Conservation (phyloP, 2,113 vertebrate genomes). For the Rhegmatorhina hoffmannsi region DNA sequence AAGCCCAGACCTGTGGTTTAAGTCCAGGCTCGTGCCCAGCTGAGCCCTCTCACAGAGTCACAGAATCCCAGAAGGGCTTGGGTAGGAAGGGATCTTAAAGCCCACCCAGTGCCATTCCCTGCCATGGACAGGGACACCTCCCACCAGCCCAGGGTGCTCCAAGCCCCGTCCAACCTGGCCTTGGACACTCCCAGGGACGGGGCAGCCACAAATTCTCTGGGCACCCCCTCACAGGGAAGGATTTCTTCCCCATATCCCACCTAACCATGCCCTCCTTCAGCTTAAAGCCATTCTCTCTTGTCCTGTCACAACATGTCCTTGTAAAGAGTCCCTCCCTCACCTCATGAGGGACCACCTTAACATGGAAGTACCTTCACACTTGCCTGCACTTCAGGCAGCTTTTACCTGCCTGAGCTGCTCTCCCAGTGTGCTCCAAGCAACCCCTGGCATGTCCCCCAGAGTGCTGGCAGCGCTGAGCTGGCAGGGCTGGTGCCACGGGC, state of each 20-base stretch:
- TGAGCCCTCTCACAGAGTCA: not conserved
- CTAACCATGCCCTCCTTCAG: not conserved
- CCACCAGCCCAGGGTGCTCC: not conserved
- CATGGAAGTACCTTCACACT: not conserved
- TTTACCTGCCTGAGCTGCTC: not conserved
- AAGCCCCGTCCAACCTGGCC: not conserved
- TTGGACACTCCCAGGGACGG: not conserved
- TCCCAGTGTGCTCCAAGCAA: accelerated
- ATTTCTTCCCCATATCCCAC: not conserved
- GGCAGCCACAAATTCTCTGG: not conserved
- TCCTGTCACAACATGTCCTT: not conserved
- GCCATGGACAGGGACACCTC: not conserved
- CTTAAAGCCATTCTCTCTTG: accelerated
- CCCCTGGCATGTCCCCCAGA: not conserved
- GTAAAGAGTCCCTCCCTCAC: not conserved
- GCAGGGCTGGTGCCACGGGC: not conserved
- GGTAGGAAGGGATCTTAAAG: not conserved
- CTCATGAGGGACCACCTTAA: not conserved
- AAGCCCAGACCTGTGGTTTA: not conserved
- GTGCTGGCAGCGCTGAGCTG: not conserved
- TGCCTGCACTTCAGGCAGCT: not conserved
- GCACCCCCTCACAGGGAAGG: not conserved
- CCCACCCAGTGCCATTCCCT: not conserved
- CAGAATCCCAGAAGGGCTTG: not conserved
- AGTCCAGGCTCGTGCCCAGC: no score